These are phyloP conservation scores for Drosophila ogumai DNA, from an alignment of 1,140 invertebrate genomes.

Conservation along the genomic window DNA sequence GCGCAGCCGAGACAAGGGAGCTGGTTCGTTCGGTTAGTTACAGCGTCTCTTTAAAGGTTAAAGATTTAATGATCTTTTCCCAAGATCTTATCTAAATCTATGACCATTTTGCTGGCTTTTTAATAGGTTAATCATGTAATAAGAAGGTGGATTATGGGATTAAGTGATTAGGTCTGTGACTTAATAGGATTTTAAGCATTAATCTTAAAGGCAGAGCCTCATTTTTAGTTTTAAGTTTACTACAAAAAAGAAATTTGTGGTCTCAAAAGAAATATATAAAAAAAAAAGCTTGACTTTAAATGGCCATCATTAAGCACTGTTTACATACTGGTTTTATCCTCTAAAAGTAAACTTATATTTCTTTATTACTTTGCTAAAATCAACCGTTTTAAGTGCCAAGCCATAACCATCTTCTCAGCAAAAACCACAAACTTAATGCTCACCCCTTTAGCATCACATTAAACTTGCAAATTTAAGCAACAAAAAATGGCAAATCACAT, in stretches of 20 bases:
- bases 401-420: conserved; percentile 14
- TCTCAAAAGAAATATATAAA: not conserved
- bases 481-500: conserved; percentile 7
- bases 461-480: conserved; percentile 43
- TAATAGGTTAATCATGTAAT: not conserved
- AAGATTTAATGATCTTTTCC: conserved; percentile 13
- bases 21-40: conserved; percentile 17
- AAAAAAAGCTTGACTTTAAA: not conserved
- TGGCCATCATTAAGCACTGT: too few species aligned
- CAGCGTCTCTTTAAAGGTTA: conserved; percentile 14
- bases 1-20: conserved; percentile 10
- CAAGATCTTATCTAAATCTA: conserved; percentile 3
- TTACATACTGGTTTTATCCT: not conserved
- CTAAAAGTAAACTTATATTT: not conserved
- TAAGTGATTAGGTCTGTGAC: not conserved
- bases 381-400: conserved; percentile 7
- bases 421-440: conserved; percentile 34
- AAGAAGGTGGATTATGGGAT: not conserved
- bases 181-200: not conserved
- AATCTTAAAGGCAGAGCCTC: not conserved
- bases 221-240: not conserved
- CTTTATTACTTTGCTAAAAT: conserved; percentile 12
- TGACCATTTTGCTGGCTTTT: not conserved
- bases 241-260: not conserved
- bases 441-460: conserved; percentile 36